Evolutionary conservation across 2,888 invertebrate species (phyloP), one percentile per base, ranked within the genome.

Genomic region (Meteorus colon): DNA sequence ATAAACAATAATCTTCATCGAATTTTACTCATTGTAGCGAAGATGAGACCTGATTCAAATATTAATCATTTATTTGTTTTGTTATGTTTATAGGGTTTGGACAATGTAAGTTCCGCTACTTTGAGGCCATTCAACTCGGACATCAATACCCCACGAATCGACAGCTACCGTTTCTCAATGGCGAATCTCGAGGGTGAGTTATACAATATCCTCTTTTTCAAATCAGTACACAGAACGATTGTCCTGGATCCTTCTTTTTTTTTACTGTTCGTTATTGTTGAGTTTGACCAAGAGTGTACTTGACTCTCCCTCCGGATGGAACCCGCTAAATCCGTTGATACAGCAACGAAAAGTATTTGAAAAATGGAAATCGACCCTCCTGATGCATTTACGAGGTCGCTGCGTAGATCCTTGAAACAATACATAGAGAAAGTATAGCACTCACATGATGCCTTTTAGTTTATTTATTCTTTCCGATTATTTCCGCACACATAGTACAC

Each of bases 141-240:
- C 89, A 94, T 95, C 84, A 93, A 94, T 76, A 94, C 95, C n/a
- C 95, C 96, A 65, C 86, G 96, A 81, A 96, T 96, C 85, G 97
- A 97, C 91, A 94, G 96, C 78, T 96, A 97, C 90, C 93, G 98
- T 85, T 97, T 97, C 90, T 97, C 97, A 72, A 97, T 97, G 97
- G 97, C 97, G 70, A 98, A 97, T 90, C 92, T 98, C 73, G 97
- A 98, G 91, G 92, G 93, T 93, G 84, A 88, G 89, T 81, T 4
- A 19, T 16, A 34, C 5, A n/a, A 37, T n/a, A 37, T 37, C 3
- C 37, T 37, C 4, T n/a, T 19, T 0, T 24, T n/a, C 8, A 24
- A 60, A 29, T 27, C 27, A 16, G 19, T n/a, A n/a, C 14, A n/a
- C 8, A 27, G 12, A 60, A 60, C 27, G 59, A 60, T 14, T 62